These are phyloP conservation scores for Gavialis gangeticus DNA, from an alignment of 2,113 vertebrate species.

Conservation along the genomic window DNA sequence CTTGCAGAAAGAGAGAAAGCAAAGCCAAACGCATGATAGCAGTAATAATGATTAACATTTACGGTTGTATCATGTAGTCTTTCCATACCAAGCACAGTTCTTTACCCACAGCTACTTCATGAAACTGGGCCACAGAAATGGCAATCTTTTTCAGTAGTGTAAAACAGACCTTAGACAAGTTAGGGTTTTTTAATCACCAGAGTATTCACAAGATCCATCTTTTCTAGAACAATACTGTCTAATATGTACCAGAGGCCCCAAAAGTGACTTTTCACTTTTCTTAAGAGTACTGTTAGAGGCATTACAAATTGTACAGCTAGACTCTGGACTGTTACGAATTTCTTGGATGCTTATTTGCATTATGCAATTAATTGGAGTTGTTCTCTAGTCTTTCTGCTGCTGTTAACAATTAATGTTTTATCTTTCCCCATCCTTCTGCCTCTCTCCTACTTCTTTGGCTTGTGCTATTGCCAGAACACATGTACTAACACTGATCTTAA, in stretches of 20 bases:
- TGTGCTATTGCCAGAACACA: not conserved
- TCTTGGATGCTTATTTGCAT: not conserved
- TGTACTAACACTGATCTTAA: not conserved
- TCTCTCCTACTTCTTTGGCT: not conserved
- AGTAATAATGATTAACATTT: not conserved
- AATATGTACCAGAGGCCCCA: not conserved
- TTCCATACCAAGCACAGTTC: not conserved
- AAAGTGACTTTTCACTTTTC: not conserved
- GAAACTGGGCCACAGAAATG: not conserved
- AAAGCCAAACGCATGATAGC: not conserved
- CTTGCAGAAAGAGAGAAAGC: not conserved
- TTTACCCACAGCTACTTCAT: not conserved
- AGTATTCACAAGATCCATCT: not conserved
- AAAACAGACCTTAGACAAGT: not conserved
- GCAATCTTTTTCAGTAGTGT: not conserved
- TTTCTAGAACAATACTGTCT: not conserved
- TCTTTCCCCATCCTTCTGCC: not conserved
- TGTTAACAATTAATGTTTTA: not conserved
- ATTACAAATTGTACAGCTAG: not conserved
- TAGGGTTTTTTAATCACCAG: not conserved
- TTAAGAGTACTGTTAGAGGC: not conserved
- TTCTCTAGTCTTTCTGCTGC: rapidly evolving
- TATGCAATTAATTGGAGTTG: not conserved
- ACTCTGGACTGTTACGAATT: not conserved
- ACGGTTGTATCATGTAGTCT: not conserved